Evolutionary conservation across 2,888 invertebrate genomes (phyloP).

Genomic region (Corythucha ciliata): DNA sequence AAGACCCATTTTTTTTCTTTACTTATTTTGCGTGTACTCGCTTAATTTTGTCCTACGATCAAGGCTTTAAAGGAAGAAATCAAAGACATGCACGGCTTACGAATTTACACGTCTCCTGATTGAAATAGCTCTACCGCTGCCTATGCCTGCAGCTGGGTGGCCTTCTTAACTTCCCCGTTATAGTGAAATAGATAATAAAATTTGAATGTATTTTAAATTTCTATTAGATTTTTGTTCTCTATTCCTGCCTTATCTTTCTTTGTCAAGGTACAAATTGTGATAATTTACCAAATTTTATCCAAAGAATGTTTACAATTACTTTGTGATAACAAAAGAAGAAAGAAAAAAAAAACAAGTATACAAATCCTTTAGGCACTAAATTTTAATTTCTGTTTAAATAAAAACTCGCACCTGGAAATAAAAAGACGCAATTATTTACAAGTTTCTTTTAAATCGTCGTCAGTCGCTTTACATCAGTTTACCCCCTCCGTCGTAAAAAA

Average conservation of each 20-base stretch:
- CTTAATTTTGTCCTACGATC: neutral
- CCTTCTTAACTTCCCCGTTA: no score
- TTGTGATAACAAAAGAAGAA: no score
- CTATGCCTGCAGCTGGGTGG: no score
- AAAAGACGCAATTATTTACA: slow-evolving; percentile 30
- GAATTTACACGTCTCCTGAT: slow-evolving; percentile 53
- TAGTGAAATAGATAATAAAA: no score
- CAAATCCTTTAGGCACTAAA: slow-evolving; percentile 32
- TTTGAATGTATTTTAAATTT: slow-evolving; percentile 19
- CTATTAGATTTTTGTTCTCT: slow-evolving; percentile 21
- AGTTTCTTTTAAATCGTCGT: slow-evolving; percentile 15
- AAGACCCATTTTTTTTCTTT: neutral
- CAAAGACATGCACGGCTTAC: slow-evolving; percentile 71
- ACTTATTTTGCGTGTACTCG: neutral
- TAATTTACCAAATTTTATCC: no score
- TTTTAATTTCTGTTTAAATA: slow-evolving; percentile 31
- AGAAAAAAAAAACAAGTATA: slow-evolving; percentile 30
- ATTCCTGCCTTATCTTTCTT: slow-evolving; percentile 22
- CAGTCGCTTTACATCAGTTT: slow-evolving; percentile 20
- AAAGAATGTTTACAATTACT: no score
- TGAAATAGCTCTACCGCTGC: no score
- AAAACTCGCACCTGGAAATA: slow-evolving; percentile 29
- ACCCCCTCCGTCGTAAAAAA: slow-evolving; percentile 15
- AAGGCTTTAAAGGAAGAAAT: slow-evolving; percentile 64
- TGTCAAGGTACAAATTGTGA: slow-evolving; percentile 20